These are phyloP conservation scores for Coptodon bakossiorum DNA, from an alignment of 2,113 vertebrate genomes.

Conservation along the genomic window DNA sequence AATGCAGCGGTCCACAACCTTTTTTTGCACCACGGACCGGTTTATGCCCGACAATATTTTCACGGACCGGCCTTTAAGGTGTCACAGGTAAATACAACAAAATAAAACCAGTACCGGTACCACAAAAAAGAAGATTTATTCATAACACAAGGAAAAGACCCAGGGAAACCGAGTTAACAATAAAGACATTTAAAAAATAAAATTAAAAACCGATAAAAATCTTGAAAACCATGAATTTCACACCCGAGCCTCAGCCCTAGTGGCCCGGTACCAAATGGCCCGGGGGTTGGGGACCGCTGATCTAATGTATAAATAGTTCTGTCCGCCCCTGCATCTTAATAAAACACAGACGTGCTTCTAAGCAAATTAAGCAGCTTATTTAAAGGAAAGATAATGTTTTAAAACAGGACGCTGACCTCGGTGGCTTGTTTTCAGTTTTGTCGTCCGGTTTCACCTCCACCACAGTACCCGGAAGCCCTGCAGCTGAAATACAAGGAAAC, in stretches of 20 bases:
- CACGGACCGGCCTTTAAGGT: not conserved
- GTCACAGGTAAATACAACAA: accelerated
- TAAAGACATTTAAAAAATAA: not conserved
- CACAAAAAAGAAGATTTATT: not conserved
- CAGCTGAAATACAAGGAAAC: not conserved
- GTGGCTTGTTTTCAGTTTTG: constrained; percentile 2
- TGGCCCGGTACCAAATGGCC: not conserved
- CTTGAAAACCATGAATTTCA: not conserved
- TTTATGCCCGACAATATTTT: accelerated
- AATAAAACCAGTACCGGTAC: not conserved
- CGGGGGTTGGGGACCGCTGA: not conserved
- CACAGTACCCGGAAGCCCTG: constrained; percentile 11
- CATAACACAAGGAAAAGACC: not conserved
- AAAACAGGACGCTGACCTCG: constrained; percentile 40
- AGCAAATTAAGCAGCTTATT: not conserved
- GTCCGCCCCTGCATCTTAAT: not conserved
- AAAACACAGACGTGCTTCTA: not conserved
- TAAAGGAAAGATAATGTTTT: not conserved
- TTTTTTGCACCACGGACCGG: accelerated
- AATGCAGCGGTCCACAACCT: accelerated
- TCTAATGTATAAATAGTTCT: not conserved
- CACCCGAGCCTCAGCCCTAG: not conserved
- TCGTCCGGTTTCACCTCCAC: constrained; percentile 23
- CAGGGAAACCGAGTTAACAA: accelerated
- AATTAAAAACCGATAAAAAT: accelerated